Base-by-base conservation (phyloP, 2,113 vertebrate genomes). In the Chaenocephalus aceratus region DNA sequence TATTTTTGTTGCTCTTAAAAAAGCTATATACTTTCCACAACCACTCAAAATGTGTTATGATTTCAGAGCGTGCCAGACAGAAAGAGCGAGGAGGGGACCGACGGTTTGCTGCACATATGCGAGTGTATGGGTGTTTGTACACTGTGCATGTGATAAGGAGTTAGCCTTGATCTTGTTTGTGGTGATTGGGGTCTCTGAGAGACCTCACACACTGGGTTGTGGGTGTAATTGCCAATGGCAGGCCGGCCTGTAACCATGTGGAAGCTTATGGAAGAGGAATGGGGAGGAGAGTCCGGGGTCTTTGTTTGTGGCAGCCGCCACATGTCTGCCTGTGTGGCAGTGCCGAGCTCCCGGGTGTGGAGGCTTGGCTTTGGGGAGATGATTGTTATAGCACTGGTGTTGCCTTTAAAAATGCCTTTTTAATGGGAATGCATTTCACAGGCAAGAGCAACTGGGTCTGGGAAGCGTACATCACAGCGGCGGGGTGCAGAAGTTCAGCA, bases 341-440 rank as follows among this genome's bases (percentile, higher is more conserved):
- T 74, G 70, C 79, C 62, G 78, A 74, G 87, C 79, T 87, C 87
- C 73, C 76, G 82, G 89, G 88, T 91, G 86, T 85, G 90, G 86
- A 87, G 88, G 72, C 83, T 88, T 88, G 89, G 92, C 91, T 93
- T 91, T 72, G 78, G 85, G 87, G 85, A 93, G 92, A 93, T 94
- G 93, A 95, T 95, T 91, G 93, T 95, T 94, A 94, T 92, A 93
- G 93, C 93, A 84, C 88, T 94, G 89, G 90, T 90, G 91, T 90
- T 94, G 93, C 90, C 91, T 94, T 95, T 94, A 93, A 92, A 94
- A 95, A 93, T 91, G 85, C 86, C 89, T 90, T 90, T 94, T 94
- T 95, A 94, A 94, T 94, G 91, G 91, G 92, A 94, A 94, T 87
- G 93, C 88, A 79, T 94, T 95, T 95, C 94, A 93, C 92, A 94